A percentile compares a stretch with the other conserved stretches of the same genome.
phyloP scores from a whole-genome alignment of 2,888 invertebrate genomes.

The Quadriops clusia region DNA sequence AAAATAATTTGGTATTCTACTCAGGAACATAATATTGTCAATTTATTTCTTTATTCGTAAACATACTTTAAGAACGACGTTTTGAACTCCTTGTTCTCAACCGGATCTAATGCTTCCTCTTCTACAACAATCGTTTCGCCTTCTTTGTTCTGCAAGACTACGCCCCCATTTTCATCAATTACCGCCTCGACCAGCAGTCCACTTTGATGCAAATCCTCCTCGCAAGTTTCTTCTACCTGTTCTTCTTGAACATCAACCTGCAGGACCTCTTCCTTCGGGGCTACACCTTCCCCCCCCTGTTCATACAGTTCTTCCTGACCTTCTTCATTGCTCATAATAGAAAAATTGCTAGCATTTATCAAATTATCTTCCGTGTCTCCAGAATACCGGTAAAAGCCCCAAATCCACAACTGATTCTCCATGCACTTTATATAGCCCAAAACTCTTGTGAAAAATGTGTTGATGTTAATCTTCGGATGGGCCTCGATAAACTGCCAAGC shows the following conservation, averaged over 20 bases:
- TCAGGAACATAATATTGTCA: too few relatives aligned
- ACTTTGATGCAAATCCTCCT: constrained; percentile 14
- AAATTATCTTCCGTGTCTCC: constrained; percentile 26
- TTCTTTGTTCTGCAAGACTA: constrained; percentile 18
- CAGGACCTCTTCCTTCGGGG: constrained; percentile 25
- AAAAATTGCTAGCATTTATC: constrained; percentile 29
- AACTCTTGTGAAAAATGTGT: constrained; percentile 31
- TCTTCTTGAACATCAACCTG: constrained; percentile 16
- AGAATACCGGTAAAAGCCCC: constrained; percentile 31
- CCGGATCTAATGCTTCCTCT: constrained; percentile 2
- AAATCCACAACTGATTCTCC: constrained; percentile 35
- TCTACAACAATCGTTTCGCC: constrained; percentile 6
- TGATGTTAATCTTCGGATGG: constrained; percentile 32
- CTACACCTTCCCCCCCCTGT: constrained; percentile 35
- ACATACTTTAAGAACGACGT: too few relatives aligned
- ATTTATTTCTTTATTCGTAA: too few relatives aligned
- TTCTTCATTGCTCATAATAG: constrained; percentile 13
- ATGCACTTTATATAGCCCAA: constrained; percentile 33
- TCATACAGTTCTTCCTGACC: constrained; percentile 24
- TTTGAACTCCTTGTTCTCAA: constrained; percentile 5
- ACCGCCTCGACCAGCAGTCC: constrained; percentile 23
- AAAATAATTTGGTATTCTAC: too few relatives aligned
- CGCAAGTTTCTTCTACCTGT: constrained; percentile 22
- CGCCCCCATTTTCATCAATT: constrained; percentile 23
- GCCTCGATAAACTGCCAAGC: constrained; percentile 33